Percentiles rank a stretch among this genome's conserved stretches.
Evolutionary conservation across 2,888 invertebrate genomes (phyloP).

Genomic region (Brachycybe producta): DNA sequence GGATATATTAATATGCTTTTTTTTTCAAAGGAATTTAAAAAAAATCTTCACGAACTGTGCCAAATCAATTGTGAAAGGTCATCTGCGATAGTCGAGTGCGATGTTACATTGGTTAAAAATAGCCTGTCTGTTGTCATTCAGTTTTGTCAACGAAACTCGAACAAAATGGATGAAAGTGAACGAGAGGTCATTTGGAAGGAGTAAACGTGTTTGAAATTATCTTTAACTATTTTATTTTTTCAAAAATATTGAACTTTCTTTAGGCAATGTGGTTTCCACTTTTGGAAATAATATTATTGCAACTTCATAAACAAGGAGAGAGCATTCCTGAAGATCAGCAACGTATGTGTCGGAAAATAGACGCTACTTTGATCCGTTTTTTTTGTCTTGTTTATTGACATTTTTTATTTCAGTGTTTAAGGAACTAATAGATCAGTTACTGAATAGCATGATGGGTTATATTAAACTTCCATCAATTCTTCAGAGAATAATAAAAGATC

Average conservation of each 20-base stretch:
- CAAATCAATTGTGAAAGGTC: no score
- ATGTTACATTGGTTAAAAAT: no score
- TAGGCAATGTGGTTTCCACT: conserved; percentile 14
- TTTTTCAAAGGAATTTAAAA: no score
- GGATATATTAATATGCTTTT: no score
- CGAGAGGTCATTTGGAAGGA: conserved; percentile 35
- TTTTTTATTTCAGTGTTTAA: conserved; percentile 10
- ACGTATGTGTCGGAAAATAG: not conserved
- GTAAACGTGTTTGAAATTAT: not conserved
- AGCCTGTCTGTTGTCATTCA: conserved; percentile 32
- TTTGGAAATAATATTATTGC: conserved; percentile 8
- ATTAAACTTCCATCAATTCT: conserved; percentile 16
- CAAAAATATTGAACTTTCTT: not conserved
- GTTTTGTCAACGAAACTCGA: conserved; percentile 39
- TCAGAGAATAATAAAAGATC: conserved; percentile 16
- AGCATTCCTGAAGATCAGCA: not conserved
- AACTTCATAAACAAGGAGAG: not conserved
- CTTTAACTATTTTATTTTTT: not conserved
- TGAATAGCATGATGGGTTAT: conserved; percentile 19
- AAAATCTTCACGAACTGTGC: no score
- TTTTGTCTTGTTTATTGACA: not conserved
- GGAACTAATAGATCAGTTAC: conserved; percentile 14
- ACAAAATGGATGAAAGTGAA: conserved; percentile 34
- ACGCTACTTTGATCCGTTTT: not conserved
- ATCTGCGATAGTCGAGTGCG: no score